phyloP scores from a whole-genome alignment of 1,140 invertebrate genomes.

The Sycophaga agraensis region DNA sequence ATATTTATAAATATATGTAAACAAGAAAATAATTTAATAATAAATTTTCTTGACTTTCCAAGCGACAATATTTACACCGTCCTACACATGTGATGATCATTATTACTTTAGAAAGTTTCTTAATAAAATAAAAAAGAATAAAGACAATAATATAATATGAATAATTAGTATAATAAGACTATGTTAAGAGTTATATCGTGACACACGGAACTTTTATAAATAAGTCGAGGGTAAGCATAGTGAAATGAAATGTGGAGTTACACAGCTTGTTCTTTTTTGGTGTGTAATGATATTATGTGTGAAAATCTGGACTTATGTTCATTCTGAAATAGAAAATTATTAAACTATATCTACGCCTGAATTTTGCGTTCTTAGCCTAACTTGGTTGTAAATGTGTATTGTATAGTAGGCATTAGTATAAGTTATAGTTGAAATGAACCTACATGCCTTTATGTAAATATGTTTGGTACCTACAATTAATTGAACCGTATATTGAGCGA shows the following conservation, averaged over 20 bases:
- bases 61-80: slow-evolving; percentile 20
- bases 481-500: neutral
- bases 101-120: slow-evolving; percentile 7
- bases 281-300: too few relatives aligned
- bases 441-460: slow-evolving; percentile 23
- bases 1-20: slow-evolving; percentile 5
- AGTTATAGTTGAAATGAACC: neutral
- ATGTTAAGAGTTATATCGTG: neutral
- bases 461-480: slow-evolving; percentile 6
- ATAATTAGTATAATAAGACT: neutral
- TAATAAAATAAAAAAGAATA: neutral
- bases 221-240: neutral
- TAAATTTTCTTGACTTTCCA: slow-evolving; percentile 1
- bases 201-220: slow-evolving; percentile 3
- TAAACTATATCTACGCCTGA: too few relatives aligned
- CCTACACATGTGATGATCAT: slow-evolving; percentile 12
- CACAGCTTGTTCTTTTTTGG: neutral
- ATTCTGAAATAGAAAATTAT: too few relatives aligned
- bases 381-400: too few relatives aligned
- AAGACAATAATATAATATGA: neutral
- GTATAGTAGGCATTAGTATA: too few relatives aligned
- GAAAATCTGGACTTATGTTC: too few relatives aligned
- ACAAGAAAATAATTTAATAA: slow-evolving; percentile 5
- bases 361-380: too few relatives aligned
- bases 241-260: neutral